A percentile compares a stretch with the other conserved stretches of the same genome.
phyloP scores from a whole-genome alignment of 53 echinoderm and acorn worm species.

The Paracentrotus lividus region DNA sequence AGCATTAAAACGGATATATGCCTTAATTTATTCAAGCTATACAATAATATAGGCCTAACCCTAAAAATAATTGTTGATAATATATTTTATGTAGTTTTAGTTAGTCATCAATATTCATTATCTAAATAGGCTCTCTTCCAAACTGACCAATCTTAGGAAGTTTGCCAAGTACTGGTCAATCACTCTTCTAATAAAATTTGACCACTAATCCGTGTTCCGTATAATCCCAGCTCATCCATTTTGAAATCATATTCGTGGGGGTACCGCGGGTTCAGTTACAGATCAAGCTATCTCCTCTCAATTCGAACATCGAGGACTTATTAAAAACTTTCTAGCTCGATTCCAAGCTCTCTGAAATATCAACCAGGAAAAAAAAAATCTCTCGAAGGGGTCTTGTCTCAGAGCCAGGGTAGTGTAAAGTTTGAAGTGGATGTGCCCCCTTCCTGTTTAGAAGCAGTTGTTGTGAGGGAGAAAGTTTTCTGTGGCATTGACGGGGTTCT shows the following conservation, averaged over 20 bases:
- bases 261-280: neutral
- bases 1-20: too few species aligned
- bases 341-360: neutral
- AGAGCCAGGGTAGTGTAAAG: neutral
- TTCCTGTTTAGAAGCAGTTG: constrained; percentile 32
- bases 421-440: constrained; percentile 29
- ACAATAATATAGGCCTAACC: too few species aligned
- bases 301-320: neutral
- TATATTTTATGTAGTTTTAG: too few species aligned
- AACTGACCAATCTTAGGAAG: constrained; percentile 27
- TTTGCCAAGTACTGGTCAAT: constrained; percentile 38
- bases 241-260: neutral
- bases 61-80: too few species aligned
- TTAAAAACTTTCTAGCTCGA: neutral
- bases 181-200: too few species aligned
- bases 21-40: too few species aligned
- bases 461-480: too few species aligned
- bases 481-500: constrained; percentile 13
- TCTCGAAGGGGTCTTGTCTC: constrained; percentile 27
- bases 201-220: neutral
- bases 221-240: neutral
- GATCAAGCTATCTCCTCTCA: neutral
- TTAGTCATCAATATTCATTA: constrained; percentile 32
- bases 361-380: too few species aligned
- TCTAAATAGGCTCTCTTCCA: constrained; percentile 22